A percentile compares a stretch with the other conserved stretches of the same genome.
Evolutionary conservation across 2,797 vertebrate species (phyloP).

Genomic region (Picus viridis): DNA sequence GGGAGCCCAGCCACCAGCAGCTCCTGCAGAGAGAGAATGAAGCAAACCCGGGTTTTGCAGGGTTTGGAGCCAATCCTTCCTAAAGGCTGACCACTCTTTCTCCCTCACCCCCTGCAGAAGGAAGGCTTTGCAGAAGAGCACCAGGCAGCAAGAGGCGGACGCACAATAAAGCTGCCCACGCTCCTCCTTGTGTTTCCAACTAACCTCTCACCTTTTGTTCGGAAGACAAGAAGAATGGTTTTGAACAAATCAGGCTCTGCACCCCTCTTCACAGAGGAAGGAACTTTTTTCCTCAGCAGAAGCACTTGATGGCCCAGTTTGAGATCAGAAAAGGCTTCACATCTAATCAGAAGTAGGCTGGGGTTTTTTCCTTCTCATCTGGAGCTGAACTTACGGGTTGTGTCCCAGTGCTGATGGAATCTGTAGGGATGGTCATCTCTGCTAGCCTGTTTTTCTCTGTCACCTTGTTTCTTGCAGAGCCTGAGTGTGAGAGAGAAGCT

Average conservation of each 20-base stretch:
- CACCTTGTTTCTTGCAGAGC: not conserved
- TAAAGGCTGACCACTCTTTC: not conserved
- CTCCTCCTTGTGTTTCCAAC: not conserved
- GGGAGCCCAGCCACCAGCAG: not conserved
- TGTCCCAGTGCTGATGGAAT: not conserved
- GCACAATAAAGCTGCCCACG: not conserved
- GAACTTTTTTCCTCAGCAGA: not conserved
- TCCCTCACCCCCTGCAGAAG: not conserved
- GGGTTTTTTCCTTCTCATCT: not conserved
- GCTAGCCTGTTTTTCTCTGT: not conserved
- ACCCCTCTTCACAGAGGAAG: not conserved
- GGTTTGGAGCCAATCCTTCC: not conserved
- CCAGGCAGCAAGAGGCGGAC: not conserved
- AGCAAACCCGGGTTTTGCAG: not conserved
- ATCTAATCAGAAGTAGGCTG: not conserved
- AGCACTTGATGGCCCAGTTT: not conserved
- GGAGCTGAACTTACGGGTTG: not conserved
- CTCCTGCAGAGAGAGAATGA: not conserved
- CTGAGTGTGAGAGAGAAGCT: not conserved
- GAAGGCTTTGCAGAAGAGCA: not conserved
- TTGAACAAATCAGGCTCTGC: not conserved
- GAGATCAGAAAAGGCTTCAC: not conserved
- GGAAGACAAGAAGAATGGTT: not conserved
- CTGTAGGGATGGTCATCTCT: not conserved
- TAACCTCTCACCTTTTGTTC: constrained; percentile 21